Evolutionary conservation across 2,113 vertebrate genomes (phyloP).

Genomic region (Himantopus leucocephalus): DNA sequence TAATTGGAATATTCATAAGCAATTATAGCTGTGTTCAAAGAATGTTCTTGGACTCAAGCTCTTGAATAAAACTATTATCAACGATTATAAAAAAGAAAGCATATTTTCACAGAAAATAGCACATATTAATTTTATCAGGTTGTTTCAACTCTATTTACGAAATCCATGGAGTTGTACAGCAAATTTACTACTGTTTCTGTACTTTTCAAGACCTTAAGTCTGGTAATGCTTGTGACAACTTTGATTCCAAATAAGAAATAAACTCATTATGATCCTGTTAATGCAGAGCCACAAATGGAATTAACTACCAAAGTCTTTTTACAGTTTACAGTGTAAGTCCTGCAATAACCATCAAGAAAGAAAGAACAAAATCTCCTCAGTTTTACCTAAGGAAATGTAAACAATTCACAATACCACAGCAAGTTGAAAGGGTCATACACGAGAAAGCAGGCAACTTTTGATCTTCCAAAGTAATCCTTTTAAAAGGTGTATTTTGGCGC

Average conservation of each 20-base stretch:
- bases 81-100: neutral
- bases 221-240: neutral
- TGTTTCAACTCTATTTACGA: neutral
- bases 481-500: slow-evolving; percentile 32
- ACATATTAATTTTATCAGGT: neutral
- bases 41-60: slow-evolving; percentile 11
- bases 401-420: slow-evolving; percentile 18
- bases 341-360: slow-evolving; percentile 42
- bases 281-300: slow-evolving; percentile 16
- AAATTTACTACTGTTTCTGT: neutral
- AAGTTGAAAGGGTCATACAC: neutral
- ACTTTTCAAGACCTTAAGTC: neutral
- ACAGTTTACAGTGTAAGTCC: neutral
- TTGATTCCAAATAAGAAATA: neutral
- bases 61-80: neutral
- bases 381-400: slow-evolving; percentile 35
- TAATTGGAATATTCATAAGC: slow-evolving; percentile 50
- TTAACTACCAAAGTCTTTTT: slow-evolving; percentile 40
- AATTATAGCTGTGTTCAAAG: slow-evolving; percentile 24
- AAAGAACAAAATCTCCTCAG: slow-evolving; percentile 11
- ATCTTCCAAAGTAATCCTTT: neutral
- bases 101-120: neutral
- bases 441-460: slow-evolving; percentile 1
- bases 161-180: neutral
- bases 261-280: neutral